These are phyloP conservation scores for Cataglyphis hispanica DNA, from an alignment of 1,140 invertebrate genomes.

Conservation along the genomic window DNA sequence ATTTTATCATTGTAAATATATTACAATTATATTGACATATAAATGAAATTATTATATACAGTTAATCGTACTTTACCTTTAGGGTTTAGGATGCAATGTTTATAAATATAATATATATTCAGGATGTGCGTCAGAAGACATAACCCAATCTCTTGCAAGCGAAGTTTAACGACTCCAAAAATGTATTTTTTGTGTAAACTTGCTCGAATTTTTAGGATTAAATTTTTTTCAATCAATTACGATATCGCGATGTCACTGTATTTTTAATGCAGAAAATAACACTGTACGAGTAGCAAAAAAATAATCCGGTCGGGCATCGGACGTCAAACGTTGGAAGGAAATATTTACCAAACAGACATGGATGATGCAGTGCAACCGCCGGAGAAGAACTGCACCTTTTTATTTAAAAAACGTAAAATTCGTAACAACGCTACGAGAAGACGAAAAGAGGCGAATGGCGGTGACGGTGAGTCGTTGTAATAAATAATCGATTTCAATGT, in stretches of 20 bases:
- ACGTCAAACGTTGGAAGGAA: not conserved
- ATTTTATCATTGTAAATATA: not conserved
- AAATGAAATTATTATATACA: not conserved
- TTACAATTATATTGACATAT: not conserved
- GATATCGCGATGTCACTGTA: not conserved
- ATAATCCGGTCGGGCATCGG: conserved; percentile 6
- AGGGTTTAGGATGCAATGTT: not conserved
- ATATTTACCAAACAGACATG: conserved; percentile 81
- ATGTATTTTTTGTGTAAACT: conserved; percentile 35
- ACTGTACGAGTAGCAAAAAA: not conserved
- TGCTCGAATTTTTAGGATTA: not conserved
- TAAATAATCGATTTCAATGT: conserved; percentile 6
- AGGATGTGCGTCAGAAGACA: conserved; percentile 26
- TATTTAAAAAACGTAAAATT: conserved; percentile 86
- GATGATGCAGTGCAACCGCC: conserved; percentile 58
- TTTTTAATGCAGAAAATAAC: not conserved
- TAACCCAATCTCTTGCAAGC: conserved; percentile 53
- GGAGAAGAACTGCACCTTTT: conserved; percentile 80
- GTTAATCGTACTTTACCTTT: not conserved
- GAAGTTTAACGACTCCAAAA: not conserved
- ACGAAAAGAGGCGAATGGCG: conserved; percentile 76
- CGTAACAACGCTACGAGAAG: conserved; percentile 81
- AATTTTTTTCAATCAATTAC: not conserved
- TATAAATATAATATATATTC: conserved; percentile 25
- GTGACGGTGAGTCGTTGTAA: conserved; percentile 70